phyloP scores from a whole-genome alignment of 2,113 vertebrate genomes.

The Anser brachyrhynchus region DNA sequence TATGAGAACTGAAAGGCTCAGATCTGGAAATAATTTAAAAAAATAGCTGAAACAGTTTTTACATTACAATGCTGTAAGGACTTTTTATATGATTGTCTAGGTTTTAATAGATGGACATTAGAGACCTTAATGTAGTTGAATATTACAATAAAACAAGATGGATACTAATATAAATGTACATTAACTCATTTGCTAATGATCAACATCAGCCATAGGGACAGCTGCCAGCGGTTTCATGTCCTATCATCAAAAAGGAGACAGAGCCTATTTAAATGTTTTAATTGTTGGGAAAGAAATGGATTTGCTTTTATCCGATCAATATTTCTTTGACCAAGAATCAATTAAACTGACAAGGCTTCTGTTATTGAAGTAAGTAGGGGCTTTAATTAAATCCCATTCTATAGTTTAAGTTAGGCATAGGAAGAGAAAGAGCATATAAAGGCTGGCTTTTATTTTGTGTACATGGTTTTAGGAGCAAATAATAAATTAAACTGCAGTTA shows the following conservation, averaged over 20 bases:
- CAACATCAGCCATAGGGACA: conserved; percentile 59
- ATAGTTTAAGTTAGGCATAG: conserved; percentile 40
- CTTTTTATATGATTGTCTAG: not conserved
- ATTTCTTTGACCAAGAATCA: conserved; percentile 78
- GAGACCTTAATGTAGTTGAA: conserved; percentile 31
- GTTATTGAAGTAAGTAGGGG: conserved; percentile 64
- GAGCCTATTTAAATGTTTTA: conserved; percentile 78
- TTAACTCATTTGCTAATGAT: conserved; percentile 75
- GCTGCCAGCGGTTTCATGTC: conserved; percentile 49
- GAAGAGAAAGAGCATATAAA: not conserved
- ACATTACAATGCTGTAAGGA: not conserved
- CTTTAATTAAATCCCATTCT: conserved; percentile 79
- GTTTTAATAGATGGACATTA: conserved; percentile 28
- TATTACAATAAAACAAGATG: conserved; percentile 59
- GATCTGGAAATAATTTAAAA: not conserved
- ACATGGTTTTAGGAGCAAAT: not conserved
- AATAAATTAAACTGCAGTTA: not conserved
- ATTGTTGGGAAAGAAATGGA: conserved; percentile 77
- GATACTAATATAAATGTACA: conserved; percentile 58
- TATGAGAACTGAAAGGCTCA: not conserved
- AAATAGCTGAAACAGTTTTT: not conserved
- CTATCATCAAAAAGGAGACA: conserved; percentile 69
- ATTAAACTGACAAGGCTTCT: conserved; percentile 76
- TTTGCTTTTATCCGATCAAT: conserved; percentile 84
- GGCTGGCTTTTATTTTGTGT: not conserved